Conservation (phyloP, 1,140 invertebrate genomes). For the Microvelia longipes region DNA sequence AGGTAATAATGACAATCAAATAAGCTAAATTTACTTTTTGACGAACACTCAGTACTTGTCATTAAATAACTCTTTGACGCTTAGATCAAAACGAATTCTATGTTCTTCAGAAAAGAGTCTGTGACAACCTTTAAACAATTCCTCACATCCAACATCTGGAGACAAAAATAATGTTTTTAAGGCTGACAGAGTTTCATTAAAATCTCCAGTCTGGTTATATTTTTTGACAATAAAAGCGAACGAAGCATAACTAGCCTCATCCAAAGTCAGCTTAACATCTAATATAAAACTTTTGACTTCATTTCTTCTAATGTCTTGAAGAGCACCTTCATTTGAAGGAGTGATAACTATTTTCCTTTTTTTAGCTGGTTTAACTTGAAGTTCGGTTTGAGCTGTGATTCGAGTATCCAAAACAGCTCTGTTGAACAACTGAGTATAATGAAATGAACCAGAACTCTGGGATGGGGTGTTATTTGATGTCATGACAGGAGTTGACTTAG, state of each 20-base stretch:
- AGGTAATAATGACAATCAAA: no score
- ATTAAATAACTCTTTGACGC: no score
- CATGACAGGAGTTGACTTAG: background rate
- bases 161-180: background rate
- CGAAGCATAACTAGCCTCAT: background rate
- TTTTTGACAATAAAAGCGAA: background rate
- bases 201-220: background rate
- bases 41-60: no score
- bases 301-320: background rate
- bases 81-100: background rate
- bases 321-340: background rate
- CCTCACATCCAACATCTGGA: background rate
- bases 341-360: background rate
- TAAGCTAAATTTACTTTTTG: no score
- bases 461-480: background rate
- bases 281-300: background rate
- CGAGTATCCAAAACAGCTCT: background rate
- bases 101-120: background rate
- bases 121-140: background rate
- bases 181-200: background rate
- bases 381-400: background rate
- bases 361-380: background rate
- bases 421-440: no score
- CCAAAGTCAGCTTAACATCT: background rate
- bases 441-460: background rate